These are phyloP conservation scores for Muricea muricata DNA, from an alignment of 92 coral and sea anemone species.

Conservation along the genomic window DNA sequence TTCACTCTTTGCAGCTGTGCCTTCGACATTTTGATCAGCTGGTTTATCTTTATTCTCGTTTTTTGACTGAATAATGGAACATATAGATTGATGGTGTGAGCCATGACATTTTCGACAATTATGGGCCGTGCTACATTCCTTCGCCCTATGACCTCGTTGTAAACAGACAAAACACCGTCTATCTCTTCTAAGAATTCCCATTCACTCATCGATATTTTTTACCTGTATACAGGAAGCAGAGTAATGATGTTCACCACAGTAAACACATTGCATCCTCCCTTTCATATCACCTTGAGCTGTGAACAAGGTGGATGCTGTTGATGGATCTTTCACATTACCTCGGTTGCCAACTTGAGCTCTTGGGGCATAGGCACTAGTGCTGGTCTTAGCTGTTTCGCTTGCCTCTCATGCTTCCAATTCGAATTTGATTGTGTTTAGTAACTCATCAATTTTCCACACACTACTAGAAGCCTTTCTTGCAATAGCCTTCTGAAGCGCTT, in stretches of 20 bases:
- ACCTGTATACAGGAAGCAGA: background rate
- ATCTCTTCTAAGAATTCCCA: background rate
- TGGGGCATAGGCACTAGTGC: background rate
- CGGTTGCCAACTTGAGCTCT: background rate
- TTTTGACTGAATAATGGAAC: background rate
- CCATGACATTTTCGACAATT: conserved; percentile 37
- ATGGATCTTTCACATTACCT: background rate
- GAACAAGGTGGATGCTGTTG: background rate
- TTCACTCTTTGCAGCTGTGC: background rate
- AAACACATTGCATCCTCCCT: background rate
- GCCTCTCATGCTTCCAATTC: conserved; percentile 35
- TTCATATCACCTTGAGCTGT: background rate
- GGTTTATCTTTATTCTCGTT: conserved; percentile 11
- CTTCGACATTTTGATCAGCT: background rate
- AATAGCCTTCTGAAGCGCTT: background rate
- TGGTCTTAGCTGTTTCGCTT: conserved; percentile 2
- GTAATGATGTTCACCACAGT: background rate
- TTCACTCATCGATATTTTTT: background rate
- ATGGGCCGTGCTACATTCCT: background rate
- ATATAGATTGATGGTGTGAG: conserved; percentile 45
- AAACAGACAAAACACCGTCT: conserved; percentile 24
- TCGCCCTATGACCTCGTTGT: background rate
- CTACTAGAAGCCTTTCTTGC: conserved; percentile 13
- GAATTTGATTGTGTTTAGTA: conserved; percentile 8
- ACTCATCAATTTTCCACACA: conserved; percentile 35